Percentiles rank a stretch among this genome's conserved stretches.
Evolutionary conservation across 2,888 invertebrate genomes (phyloP).

Genomic region (Stenurella melanura): DNA sequence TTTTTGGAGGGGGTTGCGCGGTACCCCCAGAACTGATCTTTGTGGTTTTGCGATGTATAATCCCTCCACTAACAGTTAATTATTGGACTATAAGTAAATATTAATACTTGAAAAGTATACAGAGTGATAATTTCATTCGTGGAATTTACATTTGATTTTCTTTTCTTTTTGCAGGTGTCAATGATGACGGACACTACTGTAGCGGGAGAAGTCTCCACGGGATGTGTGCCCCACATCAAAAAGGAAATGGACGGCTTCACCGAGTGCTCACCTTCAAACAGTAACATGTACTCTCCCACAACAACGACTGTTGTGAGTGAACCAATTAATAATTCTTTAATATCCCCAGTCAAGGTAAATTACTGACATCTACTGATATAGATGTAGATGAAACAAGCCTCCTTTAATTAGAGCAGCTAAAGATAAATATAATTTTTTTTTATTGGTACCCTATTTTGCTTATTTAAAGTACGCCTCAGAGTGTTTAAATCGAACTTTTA

Average conservation of each 20-base stretch:
- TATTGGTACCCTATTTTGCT: no score
- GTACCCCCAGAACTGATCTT: no score
- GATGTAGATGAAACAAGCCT: not conserved
- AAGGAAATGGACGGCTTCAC: slow-evolving; percentile 76
- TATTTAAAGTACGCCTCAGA: no score
- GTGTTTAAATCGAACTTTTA: no score
- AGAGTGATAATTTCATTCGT: not conserved
- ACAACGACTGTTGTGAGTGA: slow-evolving; percentile 66
- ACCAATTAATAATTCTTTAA: slow-evolving; percentile 25
- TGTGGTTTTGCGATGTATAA: no score
- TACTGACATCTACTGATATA: not conserved
- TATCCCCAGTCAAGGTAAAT: slow-evolving; percentile 34
- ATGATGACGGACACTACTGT: slow-evolving; percentile 80
- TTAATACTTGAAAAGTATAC: no score
- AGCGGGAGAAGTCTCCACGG: slow-evolving; percentile 62
- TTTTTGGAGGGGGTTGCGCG: no score
- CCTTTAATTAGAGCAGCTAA: not conserved
- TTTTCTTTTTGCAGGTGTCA: slow-evolving; percentile 77
- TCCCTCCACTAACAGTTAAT: no score
- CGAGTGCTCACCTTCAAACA: slow-evolving; percentile 75
- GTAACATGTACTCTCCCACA: slow-evolving; percentile 76
- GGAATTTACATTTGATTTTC: not conserved
- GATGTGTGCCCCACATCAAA: slow-evolving; percentile 71
- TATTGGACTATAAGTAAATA: no score
- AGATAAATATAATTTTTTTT: no score